These are phyloP conservation scores for Stegodyphus mimosarum DNA, from an alignment of 1,140 invertebrate species.

Conservation along the genomic window DNA sequence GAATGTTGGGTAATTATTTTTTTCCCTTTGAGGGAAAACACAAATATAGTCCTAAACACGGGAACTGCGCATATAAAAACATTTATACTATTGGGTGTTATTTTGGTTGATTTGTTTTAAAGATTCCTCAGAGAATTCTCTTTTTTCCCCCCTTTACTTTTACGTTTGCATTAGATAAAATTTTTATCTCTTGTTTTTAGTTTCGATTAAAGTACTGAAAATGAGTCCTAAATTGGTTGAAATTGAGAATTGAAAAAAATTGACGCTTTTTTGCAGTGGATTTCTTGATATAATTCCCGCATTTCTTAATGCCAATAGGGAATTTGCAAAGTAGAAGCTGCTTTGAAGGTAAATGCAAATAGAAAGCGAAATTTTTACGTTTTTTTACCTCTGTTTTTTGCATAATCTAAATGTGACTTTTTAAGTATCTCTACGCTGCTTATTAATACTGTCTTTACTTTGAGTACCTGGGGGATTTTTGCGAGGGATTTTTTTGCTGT, in stretches of 20 bases:
- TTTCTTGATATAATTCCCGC: no score
- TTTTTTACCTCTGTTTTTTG: no score
- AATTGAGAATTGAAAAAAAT: slow-evolving; percentile 3
- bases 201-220: neutral
- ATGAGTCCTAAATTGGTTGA: neutral
- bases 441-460: no score
- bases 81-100: slow-evolving; percentile 18
- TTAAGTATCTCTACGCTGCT: no score
- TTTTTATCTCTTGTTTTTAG: slow-evolving; percentile 7
- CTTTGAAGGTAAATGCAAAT: neutral
- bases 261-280: no score
- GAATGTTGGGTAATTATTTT: slow-evolving; percentile 15
- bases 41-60: no score
- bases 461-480: no score
- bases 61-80: no score
- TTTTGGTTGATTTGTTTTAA: slow-evolving; percentile 41
- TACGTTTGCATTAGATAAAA: neutral
- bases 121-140: slow-evolving; percentile 29
- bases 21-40: neutral
- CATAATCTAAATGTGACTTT: no score
- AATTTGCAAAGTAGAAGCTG: neutral
- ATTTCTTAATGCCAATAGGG: slow-evolving; percentile 10
- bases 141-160: neutral
- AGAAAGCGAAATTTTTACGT: no score
- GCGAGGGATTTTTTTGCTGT: no score